Base-by-base conservation (phyloP, 1,140 invertebrate genomes). In the Hyposmocoma kahamanoa region DNA sequence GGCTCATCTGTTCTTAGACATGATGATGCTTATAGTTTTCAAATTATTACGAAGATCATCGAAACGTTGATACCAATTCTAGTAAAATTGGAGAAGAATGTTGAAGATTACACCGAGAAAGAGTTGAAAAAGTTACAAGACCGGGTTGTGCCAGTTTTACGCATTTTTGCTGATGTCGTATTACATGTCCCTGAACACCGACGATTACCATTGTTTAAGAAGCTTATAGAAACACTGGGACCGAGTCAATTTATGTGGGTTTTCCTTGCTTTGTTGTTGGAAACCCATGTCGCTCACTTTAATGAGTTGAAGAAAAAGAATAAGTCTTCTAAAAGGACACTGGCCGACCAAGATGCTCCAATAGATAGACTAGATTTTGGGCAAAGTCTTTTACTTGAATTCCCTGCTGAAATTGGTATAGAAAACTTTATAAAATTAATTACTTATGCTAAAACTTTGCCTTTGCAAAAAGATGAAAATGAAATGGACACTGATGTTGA, bases 21-120 rank as follows among this genome's bases (percentile, higher is more conserved):
- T 59, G 97, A 99, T 72, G 96, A 98, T 72, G 91, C 93, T 0
- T 98, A 98, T 72, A 98, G 95, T 62, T 96, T 97, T 69, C 94
- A 97, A 79, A 94, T 98, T 5, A 97, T 98, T 39, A 90, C 90
- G 0, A 95, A 95, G 79, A 96, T 97, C 11, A 92, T 98, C 20
- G 94, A 97, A 62, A 96, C 93, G 0, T 90, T 98, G 17, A 91
- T 98, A 46, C 97, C 97, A 0, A 93, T 95, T 39, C 84, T 98
- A 18, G 90, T 95, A 11, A 85, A 87, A 42, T 56, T 79, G 2
- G 77, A 90, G 15, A 79, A 60, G 61, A 56, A 85, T 56, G 67
- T 87, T 11, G 86, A 76, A 32, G 80, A 89, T 4, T 75, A 87
- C 5, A 83, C 78, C 22, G 84, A 89, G 42, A 77, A 84, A 48